Base-by-base conservation (phyloP, 2,888 invertebrate species). In the Eristalinus sepulchralis region DNA sequence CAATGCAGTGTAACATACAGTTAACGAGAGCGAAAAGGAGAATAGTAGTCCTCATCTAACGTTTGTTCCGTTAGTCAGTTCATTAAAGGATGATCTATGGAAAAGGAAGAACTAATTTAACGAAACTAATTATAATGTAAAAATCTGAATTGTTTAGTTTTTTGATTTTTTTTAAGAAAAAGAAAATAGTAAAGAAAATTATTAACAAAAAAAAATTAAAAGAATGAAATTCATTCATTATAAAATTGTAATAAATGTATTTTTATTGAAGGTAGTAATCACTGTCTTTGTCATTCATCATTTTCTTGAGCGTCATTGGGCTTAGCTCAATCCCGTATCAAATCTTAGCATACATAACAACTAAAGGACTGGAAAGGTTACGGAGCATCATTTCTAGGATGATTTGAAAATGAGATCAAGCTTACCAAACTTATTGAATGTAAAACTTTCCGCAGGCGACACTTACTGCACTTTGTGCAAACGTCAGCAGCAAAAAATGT, bases 151-250 rank as follows among this genome's bases (percentile, higher is more conserved):
- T 82, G 66, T 77, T 81, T 64, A 62, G 20, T 81, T 77, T 27
- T 81, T 64, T 67, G 27, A 53, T 81, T 83, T 68, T 66, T 57
- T 80, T 62, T n/a, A 24, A 68, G 68, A 53, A 63, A 70, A 77
- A 59, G 82, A 82, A 77, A 83, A 70, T 81, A 72, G 53, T 62
- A 70, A 75, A 75, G 73, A 79, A 66, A 68, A 72, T 77, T 83
- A 76, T 63, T 22, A 77, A 36, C 81, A 64, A 31, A 77, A 36
- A 85, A 64, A 27, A 72, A 71, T 64, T 39, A 70, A 79, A 79
- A 27, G n/a, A 73, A 80, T 80, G 72, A 80, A 80, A 71, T 24
- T 60, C 53, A 62, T 80, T 73, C 80, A 80, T 80, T 73, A 6
- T 60, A 72, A 66, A 57, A 76, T 76, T 76, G 60, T 62, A 57